Base-by-base conservation (phyloP, 64 coral and sea anemone species). In the Acropora yongei region DNA sequence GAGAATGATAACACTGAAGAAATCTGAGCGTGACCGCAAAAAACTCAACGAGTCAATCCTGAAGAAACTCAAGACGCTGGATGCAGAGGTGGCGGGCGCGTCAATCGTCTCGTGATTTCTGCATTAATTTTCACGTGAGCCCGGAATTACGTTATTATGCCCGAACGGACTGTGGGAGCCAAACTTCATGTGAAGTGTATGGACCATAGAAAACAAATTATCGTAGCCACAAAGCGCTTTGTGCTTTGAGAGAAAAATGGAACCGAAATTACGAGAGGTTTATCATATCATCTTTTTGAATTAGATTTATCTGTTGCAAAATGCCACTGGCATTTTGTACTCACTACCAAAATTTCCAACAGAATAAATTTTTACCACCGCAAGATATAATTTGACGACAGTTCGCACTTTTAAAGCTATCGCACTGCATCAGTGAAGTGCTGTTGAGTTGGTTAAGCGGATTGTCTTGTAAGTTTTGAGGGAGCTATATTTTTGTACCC, bases 11-110 rank as follows among this genome's bases (percentile, higher is more conserved):
- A 86, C 87, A 10, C 60, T 96, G 41, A 90, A 91, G 40, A 99
- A 99, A 87, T 86, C 82, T 14, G 97, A 99, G 67, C 97, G 97
- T 0, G 97, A 99, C 17, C 93, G 88, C 74, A 99, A 96, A 78
- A 99, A 99, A 75, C 55, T 99, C 6, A 96, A 91, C 47, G 97
- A 99, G 77, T 92, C 97, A 55, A 99, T 96, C 7, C 91, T 99
- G 44, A 94, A 96, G 51, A 74, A 82, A 41, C 71, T 97, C 0
- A 93, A 89, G 45, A 82, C 95, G 12, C 81, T 97, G 58, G 91
- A 97, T 60, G 95, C 92, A 20, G 92, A 97, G 55, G 76, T 74
- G 17, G 76, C 83, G 12, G 91, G 91, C 2, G 86, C 84, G 6
- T 93, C 91, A 14, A 44, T 92, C 2, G 72, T 69, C 63, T 85